Conservation (phyloP, 2,888 invertebrate genomes). For the Caenorhabditis plicata region DNA sequence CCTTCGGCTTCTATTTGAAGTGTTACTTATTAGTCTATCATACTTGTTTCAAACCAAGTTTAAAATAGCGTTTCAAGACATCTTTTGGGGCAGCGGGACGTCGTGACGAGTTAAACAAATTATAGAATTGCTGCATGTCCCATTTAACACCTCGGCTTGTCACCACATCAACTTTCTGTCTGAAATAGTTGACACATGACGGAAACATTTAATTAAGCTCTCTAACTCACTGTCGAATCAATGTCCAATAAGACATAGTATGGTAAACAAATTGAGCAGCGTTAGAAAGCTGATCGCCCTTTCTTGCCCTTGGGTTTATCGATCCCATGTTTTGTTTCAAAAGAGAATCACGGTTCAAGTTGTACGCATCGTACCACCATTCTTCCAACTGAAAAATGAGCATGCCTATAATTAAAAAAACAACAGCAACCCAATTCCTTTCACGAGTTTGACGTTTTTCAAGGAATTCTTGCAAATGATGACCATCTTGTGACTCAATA, state of each 20-base stretch:
- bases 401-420: background rate
- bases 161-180: conserved; percentile 40
- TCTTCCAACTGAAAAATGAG: conserved; percentile 42
- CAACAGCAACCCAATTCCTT: conserved; percentile 41
- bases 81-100: conserved; percentile 39
- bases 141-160: conserved; percentile 63
- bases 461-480: conserved; percentile 36
- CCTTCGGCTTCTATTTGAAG: conserved; percentile 40
- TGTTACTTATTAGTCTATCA: background rate
- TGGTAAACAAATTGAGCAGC: conserved; percentile 42
- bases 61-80: conserved; percentile 41
- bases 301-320: conserved; percentile 15
- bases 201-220: too few relatives aligned
- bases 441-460: conserved; percentile 12
- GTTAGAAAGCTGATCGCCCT: conserved; percentile 22
- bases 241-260: conserved; percentile 35
- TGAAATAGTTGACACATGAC: too few relatives aligned
- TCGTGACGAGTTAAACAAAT: conserved; percentile 70
- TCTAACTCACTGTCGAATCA: conserved; percentile 29
- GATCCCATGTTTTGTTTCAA: conserved; percentile 32
- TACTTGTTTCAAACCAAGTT: conserved; percentile 26
- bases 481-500: conserved; percentile 14
- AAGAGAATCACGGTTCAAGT: conserved; percentile 37
- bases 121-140: conserved; percentile 69
- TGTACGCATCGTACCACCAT: conserved; percentile 59